phyloP scores from a whole-genome alignment of 2,113 vertebrate genomes.

The Pantherophis guttatus region DNA sequence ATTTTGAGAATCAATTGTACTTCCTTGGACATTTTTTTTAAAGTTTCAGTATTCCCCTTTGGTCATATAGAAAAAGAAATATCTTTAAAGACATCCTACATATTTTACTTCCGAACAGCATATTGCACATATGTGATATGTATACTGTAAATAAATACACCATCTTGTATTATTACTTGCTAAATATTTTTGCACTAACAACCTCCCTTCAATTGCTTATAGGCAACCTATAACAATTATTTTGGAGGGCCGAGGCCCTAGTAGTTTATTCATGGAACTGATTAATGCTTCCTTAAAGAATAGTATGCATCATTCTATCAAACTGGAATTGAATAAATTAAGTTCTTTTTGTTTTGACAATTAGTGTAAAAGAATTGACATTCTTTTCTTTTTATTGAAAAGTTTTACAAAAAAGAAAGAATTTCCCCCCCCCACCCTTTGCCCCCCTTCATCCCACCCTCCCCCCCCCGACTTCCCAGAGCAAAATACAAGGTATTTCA shows the following conservation, averaged over 20 bases:
- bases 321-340: not conserved
- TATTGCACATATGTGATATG: not conserved
- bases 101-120: not conserved
- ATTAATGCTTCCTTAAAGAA: not conserved
- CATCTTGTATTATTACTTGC: not conserved
- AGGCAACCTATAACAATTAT: too few species aligned
- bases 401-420: too few species aligned
- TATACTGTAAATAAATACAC: not conserved
- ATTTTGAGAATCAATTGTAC: not conserved
- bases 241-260: too few species aligned
- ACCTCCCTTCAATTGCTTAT: not conserved
- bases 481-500: too few species aligned
- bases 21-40: not conserved
- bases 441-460: too few species aligned
- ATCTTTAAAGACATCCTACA: not conserved
- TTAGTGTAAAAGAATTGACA: not conserved
- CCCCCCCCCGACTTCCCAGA: too few species aligned
- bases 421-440: too few species aligned
- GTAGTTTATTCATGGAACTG: too few species aligned
- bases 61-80: not conserved
- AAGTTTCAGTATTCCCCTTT: not conserved
- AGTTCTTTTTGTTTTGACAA: not conserved
- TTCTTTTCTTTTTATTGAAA: too few species aligned
- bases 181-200: not conserved
- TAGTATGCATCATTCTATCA: not conserved